phyloP scores from a whole-genome alignment of 2,888 invertebrate genomes.

The Entomobrya multifasciata region DNA sequence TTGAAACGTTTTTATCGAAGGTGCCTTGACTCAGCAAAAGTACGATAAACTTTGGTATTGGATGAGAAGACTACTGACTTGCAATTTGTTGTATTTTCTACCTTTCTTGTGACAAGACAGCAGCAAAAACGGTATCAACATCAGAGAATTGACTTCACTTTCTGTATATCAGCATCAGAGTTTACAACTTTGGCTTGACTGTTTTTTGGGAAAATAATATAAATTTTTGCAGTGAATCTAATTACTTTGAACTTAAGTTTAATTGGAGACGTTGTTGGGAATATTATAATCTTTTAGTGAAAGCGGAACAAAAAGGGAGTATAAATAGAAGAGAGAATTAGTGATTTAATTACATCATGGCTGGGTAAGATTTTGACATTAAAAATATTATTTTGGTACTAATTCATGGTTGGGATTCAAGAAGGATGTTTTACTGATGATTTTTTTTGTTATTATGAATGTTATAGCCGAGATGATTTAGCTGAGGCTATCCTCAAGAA shows the following conservation, averaged over 20 bases:
- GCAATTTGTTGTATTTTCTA: too few relatives aligned
- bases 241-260: too few relatives aligned
- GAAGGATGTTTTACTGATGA: too few relatives aligned
- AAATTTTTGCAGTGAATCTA: too few relatives aligned
- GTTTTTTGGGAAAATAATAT: too few relatives aligned
- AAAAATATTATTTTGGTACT: background rate
- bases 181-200: too few relatives aligned
- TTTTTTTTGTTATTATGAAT: background rate
- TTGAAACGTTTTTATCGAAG: conserved; percentile 22
- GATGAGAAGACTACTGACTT: background rate
- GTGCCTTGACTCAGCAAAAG: conserved; percentile 65
- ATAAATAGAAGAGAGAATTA: background rate
- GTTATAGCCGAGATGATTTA: conserved; percentile 87
- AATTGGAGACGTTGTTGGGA: too few relatives aligned
- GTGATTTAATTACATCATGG: conserved; percentile 16
- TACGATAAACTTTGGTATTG: conserved; percentile 45
- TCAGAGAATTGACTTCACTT: too few relatives aligned
- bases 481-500: conserved; percentile 99
- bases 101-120: background rate
- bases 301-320: background rate
- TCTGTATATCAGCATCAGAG: too few relatives aligned
- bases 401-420: background rate
- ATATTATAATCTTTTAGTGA: too few relatives aligned
- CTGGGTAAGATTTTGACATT: conserved; percentile 16
- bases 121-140: background rate